These are phyloP conservation scores for Spizella passerina DNA, from an alignment of 2,797 vertebrate species.

Conservation along the genomic window DNA sequence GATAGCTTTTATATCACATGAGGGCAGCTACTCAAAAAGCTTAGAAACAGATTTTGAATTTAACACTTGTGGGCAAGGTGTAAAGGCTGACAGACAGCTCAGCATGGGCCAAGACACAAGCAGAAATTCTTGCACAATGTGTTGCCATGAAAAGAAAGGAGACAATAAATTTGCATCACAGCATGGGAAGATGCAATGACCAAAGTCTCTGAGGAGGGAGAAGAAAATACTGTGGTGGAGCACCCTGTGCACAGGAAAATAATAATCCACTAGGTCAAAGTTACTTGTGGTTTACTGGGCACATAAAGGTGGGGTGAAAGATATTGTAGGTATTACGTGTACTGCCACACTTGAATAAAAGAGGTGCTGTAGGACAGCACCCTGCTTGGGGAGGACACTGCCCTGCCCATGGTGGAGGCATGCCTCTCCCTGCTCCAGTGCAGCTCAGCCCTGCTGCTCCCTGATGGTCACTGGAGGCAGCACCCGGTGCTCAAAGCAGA, in stretches of 20 bases:
- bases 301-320: neutral
- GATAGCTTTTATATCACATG: neutral
- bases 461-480: rapidly evolving
- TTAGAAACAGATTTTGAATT: slow-evolving; percentile 20
- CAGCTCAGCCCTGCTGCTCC: neutral
- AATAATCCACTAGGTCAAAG: neutral
- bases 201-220: neutral
- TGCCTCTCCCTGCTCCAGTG: rapidly evolving
- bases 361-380: neutral
- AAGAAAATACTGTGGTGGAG: neutral
- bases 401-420: neutral
- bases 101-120: neutral
- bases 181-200: neutral
- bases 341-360: neutral
- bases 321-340: neutral
- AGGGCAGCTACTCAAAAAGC: neutral
- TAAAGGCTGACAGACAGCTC: slow-evolving; percentile 38
- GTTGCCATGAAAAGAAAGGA: neutral
- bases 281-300: neutral
- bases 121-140: neutral
- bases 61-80: neutral
- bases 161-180: neutral
- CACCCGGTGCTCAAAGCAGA: neutral
- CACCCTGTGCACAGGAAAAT: neutral
- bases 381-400: rapidly evolving